Conservation (phyloP, 2,113 vertebrate species). For the Osmerus eperlanus region DNA sequence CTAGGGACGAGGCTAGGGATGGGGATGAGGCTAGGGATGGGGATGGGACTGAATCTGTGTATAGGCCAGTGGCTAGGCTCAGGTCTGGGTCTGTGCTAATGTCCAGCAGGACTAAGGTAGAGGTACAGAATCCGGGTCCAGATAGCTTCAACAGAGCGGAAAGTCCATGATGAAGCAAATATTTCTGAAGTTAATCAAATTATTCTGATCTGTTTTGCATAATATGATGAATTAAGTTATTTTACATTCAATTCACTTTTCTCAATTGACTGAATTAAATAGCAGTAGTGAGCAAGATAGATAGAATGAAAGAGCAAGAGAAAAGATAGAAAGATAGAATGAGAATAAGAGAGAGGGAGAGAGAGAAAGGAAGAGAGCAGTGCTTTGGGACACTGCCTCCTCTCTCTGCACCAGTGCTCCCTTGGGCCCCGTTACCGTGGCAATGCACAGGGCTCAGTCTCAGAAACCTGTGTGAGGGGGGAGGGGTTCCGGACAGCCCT, state of each 20-base stretch:
- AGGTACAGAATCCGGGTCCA: neutral
- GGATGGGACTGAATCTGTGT: neutral
- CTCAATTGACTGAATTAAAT: neutral
- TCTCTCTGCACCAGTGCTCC: conserved; percentile 52
- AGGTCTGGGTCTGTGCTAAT: no score
- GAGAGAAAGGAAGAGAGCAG: neutral
- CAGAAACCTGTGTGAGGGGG: conserved; percentile 33
- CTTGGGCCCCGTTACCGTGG: conserved; percentile 70
- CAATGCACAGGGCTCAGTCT: conserved; percentile 59
- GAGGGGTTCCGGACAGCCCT: conserved; percentile 48
- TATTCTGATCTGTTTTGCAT: no score
- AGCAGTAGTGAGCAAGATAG: neutral
- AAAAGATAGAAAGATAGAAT: neutral
- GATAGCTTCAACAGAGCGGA: no score
- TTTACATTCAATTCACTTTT: no score
- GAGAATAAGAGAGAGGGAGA: neutral
- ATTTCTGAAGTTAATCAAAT: no score
- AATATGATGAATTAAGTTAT: no score
- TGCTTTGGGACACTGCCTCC: conserved; percentile 42
- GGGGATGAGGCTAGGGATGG: no score
- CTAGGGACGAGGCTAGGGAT: no score
- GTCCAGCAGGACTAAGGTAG: no score
- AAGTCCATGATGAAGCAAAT: no score
- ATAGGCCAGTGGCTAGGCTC: neutral
- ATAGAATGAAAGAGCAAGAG: neutral